Base-by-base conservation (phyloP, 2,113 vertebrate genomes). In the Aepyceros melampus region DNA sequence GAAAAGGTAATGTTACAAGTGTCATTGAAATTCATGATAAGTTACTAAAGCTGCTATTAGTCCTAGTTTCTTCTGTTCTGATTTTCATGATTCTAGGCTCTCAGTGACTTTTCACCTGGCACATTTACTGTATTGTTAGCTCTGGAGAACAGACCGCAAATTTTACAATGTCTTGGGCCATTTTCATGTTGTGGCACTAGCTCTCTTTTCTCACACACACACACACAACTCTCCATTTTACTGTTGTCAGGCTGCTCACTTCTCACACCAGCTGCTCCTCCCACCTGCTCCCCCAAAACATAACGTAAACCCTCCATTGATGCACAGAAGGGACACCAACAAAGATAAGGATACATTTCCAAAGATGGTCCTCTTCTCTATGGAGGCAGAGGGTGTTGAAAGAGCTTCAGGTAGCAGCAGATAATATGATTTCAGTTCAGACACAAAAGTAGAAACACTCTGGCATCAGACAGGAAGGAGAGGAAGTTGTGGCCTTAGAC, bases 231-330 rank as follows among this genome's bases (percentile, higher is more conserved):
- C 97, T 95, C 97, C 62, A 78, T 97, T 98, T 98, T 95, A 96
- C 97, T 98, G 94, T 97, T 98, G 97, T 98, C 98, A 98, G 98
- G 98, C 98, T 99, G 98, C 98, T 99, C 98, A 98, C 97, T 99
- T 99, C 98, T 98, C 97, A 98, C 96, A 98, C 98, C 99, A 99
- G 98, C 98, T 99, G 99, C 98, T 99, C 96, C 90, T 97, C 97
- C 98, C 97, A 98, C 99, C 98, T 99, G 98, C 98, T 99, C 97
- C 91, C 98, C 88, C 86, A 92, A 98, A 89, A 98, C 98, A 97
- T 97, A 98, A 98, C 71, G 96, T 98, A 98, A 98, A 98, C 97
- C 97, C 96, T 98, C 96, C 98, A 97, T 98, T 98, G 98, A 98
- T 96, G 97, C 96, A 98, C 98, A 98, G 97, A 99, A 98, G 97